Percentiles rank a stretch among this genome's conserved stretches.
These are phyloP conservation scores for Irena cyanogastra DNA, from an alignment of 2,113 vertebrate genomes.

Conservation along the genomic window DNA sequence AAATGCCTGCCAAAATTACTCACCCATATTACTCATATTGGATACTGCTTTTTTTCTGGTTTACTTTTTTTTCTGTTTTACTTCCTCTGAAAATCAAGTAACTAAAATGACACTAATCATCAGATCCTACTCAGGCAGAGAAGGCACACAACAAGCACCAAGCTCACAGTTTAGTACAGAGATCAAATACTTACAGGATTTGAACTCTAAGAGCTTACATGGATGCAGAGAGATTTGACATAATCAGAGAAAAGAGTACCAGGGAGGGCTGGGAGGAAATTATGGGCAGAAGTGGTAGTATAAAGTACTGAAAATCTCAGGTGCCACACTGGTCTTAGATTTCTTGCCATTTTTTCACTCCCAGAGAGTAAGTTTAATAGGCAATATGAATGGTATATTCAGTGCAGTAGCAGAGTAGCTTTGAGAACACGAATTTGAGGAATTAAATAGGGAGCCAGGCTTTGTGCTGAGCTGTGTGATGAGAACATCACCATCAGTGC, in stretches of 20 bases:
- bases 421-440: neutral
- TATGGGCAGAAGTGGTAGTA: neutral
- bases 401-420: neutral
- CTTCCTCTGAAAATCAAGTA: neutral
- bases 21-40: neutral
- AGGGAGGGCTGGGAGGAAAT: neutral
- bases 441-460: neutral
- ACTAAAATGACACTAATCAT: accelerated
- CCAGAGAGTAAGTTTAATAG: neutral
- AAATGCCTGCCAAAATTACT: neutral
- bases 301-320: neutral
- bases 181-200: neutral
- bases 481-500: neutral
- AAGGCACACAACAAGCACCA: neutral
- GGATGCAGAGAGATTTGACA: neutral
- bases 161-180: neutral
- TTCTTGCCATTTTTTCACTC: neutral
- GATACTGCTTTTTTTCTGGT: too few species aligned
- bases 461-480: neutral
- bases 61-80: neutral
- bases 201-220: neutral
- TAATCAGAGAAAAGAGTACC: neutral
- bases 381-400: neutral
- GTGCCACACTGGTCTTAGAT: neutral
- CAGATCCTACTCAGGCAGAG: neutral